Evolutionary conservation across 2,113 vertebrate species (phyloP), one percentile per base, ranked within the genome.

Genomic region (Colaptes auratus): DNA sequence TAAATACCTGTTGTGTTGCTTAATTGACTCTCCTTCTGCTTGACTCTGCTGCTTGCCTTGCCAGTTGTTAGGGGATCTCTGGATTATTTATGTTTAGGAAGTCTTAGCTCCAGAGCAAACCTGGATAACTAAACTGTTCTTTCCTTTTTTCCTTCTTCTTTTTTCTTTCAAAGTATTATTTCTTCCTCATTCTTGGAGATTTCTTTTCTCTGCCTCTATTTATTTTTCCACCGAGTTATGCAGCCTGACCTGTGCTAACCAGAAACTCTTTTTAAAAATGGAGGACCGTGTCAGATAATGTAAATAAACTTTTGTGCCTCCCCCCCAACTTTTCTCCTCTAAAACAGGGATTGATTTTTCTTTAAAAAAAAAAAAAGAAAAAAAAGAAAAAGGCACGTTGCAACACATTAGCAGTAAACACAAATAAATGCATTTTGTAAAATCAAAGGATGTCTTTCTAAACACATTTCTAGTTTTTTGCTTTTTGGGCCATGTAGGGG

Each of bases 401-500:
- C 63, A 66, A 33, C 65, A 75, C 8, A 19, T 6, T 23, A 67
- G 55, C 12, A 19, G 50, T 96, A 96, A 97, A 97, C 93, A 97
- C 78, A 96, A 96, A 94, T 52, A 72, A 72, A 89, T 18, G 61
- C 42, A 36, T 88, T 90, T 76, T 78, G 56, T 72, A 58, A 74
- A 92, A 92, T 73, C 56, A 48, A 56, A 86, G 61, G 44, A 3
- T 61, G 39, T 82, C 44, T 86, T 94, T 95, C 75, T 14, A 81
- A 92, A 95, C 27, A 31, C 79, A 16, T 92, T 81, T 85, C 94
- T 97, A 55, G 95, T 70, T 97, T 98, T 98, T 96, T 96, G 94
- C 95, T 97, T 97, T 97, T 97, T 94, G 97, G 97, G 93, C 96
- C 69, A 3, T 91, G 97, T 97, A 98, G 98, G 97, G 98, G 98